A percentile compares a stretch with the other conserved stretches of the same genome.
Evolutionary conservation across 1,140 invertebrate species (phyloP).

Genomic region (Meteorus sp.): DNA sequence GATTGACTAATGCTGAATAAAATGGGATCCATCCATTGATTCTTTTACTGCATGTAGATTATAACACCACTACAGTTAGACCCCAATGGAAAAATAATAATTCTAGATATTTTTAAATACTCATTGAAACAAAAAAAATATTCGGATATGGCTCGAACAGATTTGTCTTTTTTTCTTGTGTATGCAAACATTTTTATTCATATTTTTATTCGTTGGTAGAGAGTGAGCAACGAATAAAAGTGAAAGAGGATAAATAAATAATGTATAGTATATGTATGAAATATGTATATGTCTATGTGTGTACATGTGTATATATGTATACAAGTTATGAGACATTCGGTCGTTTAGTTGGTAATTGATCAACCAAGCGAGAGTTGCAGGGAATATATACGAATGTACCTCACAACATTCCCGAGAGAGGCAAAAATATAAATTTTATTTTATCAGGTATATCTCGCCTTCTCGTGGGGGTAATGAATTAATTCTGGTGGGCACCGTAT

Average conservation of each 20-base stretch:
- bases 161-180: no score
- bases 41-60: no score
- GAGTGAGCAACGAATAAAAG: no score
- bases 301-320: not conserved
- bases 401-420: conserved; percentile 16
- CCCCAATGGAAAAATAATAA: no score
- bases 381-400: conserved; percentile 22
- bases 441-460: conserved; percentile 31
- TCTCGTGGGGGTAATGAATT: conserved; percentile 32
- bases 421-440: conserved; percentile 27
- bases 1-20: no score
- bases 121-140: no score
- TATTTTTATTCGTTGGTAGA: not conserved
- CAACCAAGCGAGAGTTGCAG: conserved; percentile 13
- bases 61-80: no score
- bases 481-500: conserved; percentile 21
- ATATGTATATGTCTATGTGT: not conserved
- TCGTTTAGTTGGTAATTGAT: conserved; percentile 28
- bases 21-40: no score
- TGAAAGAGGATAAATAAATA: not conserved
- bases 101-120: no score
- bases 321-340: conserved; percentile 15
- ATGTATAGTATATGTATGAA: no score
- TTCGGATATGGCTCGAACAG: no score
- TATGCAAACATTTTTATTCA: no score